Conservation (phyloP, 2,797 vertebrate species). For the Phrynocephalus forsythii region DNA sequence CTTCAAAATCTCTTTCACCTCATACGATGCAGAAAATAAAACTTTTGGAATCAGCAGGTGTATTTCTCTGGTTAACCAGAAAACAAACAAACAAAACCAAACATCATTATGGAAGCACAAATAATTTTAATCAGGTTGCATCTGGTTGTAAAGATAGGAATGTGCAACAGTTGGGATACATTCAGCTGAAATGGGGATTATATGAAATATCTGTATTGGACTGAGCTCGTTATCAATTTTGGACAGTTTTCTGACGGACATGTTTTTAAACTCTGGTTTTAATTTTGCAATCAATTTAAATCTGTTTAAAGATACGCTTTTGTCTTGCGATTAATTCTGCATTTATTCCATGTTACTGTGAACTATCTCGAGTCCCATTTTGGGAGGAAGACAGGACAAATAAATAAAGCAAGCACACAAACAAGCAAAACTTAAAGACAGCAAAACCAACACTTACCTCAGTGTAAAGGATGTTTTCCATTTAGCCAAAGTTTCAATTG, state of each 20-base stretch:
- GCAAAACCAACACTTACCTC: constrained; percentile 71
- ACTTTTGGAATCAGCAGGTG: constrained; percentile 57
- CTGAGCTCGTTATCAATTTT: too few relatives aligned
- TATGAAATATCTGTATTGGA: not conserved
- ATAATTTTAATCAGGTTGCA: not conserved
- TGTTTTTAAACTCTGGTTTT: not conserved
- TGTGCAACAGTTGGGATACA: not conserved
- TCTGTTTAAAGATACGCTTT: not conserved
- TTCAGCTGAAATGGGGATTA: not conserved
- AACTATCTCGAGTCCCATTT: not conserved
- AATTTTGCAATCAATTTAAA: not conserved
- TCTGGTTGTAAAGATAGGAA: not conserved
- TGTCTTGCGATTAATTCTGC: not conserved
- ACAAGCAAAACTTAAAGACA: not conserved
- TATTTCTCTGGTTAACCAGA: constrained; percentile 26
- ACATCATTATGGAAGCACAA: not conserved
- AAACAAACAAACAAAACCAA: not conserved
- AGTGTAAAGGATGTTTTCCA: constrained; percentile 71
- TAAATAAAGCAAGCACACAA: not conserved
- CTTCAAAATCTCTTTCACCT: constrained; percentile 52
- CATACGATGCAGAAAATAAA: constrained; percentile 60
- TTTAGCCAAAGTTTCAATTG: constrained; percentile 74
- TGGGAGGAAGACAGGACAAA: not conserved
- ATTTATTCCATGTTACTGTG: not conserved
- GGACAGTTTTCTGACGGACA: not conserved